phyloP scores from a whole-genome alignment of 2,888 invertebrate species.

The Parthenolecanium corni region DNA sequence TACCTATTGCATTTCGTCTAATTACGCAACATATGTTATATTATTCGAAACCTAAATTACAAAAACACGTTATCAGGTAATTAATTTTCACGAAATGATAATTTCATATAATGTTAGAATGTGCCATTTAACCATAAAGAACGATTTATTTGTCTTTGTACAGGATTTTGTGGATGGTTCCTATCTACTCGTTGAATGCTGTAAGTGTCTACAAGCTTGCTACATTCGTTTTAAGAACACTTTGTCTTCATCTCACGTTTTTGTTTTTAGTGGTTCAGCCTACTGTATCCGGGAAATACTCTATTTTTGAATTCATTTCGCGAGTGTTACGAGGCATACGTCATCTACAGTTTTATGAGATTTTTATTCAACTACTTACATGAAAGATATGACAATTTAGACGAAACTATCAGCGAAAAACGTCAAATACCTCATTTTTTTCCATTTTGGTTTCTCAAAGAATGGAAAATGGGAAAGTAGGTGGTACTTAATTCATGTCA shows the following conservation, averaged over 20 bases:
- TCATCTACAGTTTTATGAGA: conserved; percentile 95
- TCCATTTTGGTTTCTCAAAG: conserved; percentile 79
- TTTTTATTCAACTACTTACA: conserved; percentile 83
- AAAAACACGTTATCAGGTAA: conserved; percentile 86
- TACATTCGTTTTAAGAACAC: too few species aligned
- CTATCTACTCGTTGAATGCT: conserved; percentile 89
- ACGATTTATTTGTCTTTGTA: conserved; percentile 36
- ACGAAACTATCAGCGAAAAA: conserved; percentile 64
- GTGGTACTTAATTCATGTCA: not conserved
- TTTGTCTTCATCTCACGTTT: too few species aligned
- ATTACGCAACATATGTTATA: conserved; percentile 88
- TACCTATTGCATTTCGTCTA: conserved; percentile 89
- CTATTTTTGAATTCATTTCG: conserved; percentile 86
- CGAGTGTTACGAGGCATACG: conserved; percentile 96
- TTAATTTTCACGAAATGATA: not conserved
- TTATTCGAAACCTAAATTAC: conserved; percentile 81
- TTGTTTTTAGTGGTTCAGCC: conserved; percentile 61
- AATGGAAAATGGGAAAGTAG: conserved; percentile 85
- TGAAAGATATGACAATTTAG: conserved; percentile 66
- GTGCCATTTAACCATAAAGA: conserved; percentile 7
- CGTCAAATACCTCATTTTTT: conserved; percentile 81
- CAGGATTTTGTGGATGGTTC: conserved; percentile 94
- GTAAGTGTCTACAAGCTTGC: conserved; percentile 45
- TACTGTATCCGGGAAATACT: conserved; percentile 73
- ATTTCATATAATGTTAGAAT: not conserved